Evolutionary conservation across 2,888 invertebrate genomes (phyloP).

Genomic region (Dyspetes luteomarginatus): DNA sequence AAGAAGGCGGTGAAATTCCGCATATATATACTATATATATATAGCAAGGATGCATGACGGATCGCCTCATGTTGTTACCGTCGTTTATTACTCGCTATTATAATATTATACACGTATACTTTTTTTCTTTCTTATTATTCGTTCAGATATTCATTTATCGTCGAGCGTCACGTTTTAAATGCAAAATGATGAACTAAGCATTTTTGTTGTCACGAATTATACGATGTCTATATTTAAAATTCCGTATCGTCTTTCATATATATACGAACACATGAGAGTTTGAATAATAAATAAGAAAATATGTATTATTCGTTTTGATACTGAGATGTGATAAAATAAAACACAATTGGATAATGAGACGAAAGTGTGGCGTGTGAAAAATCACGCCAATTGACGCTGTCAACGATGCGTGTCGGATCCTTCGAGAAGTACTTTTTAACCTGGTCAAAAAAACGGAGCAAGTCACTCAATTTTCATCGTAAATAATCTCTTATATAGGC

Average conservation of each 20-base stretch:
- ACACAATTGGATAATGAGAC: conserved; percentile 44
- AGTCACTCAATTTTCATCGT: conserved; percentile 52
- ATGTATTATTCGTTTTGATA: conserved; percentile 21
- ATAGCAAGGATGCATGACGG: conserved; percentile 65
- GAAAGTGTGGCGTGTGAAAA: conserved; percentile 24
- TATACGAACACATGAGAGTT: background rate
- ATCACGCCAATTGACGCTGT: conserved; percentile 40
- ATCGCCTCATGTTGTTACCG: conserved; percentile 54
- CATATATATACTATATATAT: too few species aligned
- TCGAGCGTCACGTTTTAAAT: conserved; percentile 57
- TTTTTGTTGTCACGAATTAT: conserved; percentile 61
- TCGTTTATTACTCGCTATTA: conserved; percentile 49
- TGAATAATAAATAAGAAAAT: conserved; percentile 56
- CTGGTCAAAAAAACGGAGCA: background rate
- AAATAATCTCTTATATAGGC: background rate
- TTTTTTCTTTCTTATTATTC: conserved; percentile 43
- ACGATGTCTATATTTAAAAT: conserved; percentile 41
- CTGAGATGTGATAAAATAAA: conserved; percentile 30
- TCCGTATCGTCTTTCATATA: conserved; percentile 27
- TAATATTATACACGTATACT: conserved; percentile 33
- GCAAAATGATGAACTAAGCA: conserved; percentile 62
- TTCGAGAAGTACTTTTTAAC: conserved; percentile 18
- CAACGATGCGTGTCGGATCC: conserved; percentile 33
- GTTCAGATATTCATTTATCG: conserved; percentile 54
- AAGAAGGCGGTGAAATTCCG: conserved; percentile 50